These are phyloP conservation scores for Nymphalis polychloros DNA, from an alignment of 2,888 invertebrate species.

Conservation along the genomic window DNA sequence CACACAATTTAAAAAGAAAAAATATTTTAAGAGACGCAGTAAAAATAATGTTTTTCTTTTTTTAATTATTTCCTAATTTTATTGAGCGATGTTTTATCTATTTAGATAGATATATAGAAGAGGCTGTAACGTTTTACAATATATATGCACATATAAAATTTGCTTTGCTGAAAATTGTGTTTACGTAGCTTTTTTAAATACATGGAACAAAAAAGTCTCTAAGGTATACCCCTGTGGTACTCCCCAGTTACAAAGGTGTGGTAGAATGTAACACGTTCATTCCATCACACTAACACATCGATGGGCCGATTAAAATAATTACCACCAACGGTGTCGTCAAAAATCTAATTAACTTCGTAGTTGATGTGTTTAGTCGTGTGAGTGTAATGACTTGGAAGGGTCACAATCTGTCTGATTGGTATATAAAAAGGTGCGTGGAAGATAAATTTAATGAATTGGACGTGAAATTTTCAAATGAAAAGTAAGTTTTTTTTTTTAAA, in stretches of 20 bases:
- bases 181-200: background rate
- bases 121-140: background rate
- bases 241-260: constrained; percentile 21
- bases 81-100: no score
- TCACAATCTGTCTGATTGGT: background rate
- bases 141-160: background rate
- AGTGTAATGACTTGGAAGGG: background rate
- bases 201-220: background rate
- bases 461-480: no score
- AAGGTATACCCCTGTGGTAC: constrained; percentile 11
- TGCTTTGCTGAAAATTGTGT: background rate
- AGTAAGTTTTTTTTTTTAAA: no score
- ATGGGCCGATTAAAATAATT: constrained; percentile 22
- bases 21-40: no score
- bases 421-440: no score
- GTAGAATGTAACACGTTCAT: constrained; percentile 15
- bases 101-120: background rate
- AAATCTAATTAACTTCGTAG: constrained; percentile 1
- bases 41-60: no score
- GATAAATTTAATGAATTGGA: no score
- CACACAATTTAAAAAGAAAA: no score
- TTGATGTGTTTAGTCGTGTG: constrained; percentile 1
- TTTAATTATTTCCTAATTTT: no score
- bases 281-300: constrained; percentile 16
- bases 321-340: constrained; percentile 16